Evolutionary conservation across 2,888 invertebrate genomes (phyloP).

Genomic region (Phytoseiulus persimilis): DNA sequence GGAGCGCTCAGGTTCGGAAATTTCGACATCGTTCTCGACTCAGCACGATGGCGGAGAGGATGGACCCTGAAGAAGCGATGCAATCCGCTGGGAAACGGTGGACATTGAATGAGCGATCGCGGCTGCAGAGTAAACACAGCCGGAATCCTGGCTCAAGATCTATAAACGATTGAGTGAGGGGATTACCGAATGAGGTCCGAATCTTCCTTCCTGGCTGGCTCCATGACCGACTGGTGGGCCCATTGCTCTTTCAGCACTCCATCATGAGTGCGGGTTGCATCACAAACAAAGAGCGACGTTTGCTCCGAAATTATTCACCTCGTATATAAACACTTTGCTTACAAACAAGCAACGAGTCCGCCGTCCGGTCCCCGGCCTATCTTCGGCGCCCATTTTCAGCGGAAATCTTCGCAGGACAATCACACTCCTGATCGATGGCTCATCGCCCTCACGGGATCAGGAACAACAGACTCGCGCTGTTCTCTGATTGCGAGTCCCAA

Average conservation of each 20-base stretch:
- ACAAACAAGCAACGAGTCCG: neutral
- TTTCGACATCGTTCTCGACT: too few species aligned
- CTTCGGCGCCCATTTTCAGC: neutral
- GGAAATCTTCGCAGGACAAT: neutral
- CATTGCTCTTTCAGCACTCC: neutral
- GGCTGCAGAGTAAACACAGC: neutral
- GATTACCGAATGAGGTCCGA: neutral
- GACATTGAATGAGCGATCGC: constrained; percentile 5
- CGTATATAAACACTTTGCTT: neutral
- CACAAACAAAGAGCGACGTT: neutral
- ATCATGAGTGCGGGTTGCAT: constrained; percentile 5
- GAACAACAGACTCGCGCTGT: too few species aligned
- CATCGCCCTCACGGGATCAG: neutral
- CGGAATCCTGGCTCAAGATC: neutral
- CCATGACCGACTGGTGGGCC: neutral
- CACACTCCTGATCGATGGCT: neutral
- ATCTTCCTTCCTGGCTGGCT: neutral
- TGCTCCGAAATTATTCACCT: neutral
- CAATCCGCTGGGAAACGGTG: neutral
- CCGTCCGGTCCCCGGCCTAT: too few species aligned
- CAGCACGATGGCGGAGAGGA: neutral
- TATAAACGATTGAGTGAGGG: neutral
- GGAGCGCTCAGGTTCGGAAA: too few species aligned
- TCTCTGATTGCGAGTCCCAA: too few species aligned
- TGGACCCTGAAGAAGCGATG: neutral